Evolutionary conservation across 1,140 invertebrate species (phyloP).

Genomic region (Maniola jurtina): DNA sequence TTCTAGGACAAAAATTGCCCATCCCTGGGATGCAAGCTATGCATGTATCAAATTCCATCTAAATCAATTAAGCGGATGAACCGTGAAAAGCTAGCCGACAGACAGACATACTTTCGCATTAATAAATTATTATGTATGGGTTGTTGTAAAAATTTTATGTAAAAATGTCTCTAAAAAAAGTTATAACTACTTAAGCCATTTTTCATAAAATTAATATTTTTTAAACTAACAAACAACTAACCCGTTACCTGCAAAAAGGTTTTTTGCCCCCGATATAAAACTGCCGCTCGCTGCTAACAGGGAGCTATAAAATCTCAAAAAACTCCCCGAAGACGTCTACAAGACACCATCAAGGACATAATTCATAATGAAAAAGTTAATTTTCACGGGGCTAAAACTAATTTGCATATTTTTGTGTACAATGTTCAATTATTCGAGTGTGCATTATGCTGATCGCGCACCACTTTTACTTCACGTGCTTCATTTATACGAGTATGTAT

Average conservation of each 20-base stretch:
- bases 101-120: no score
- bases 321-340: slow-evolving; percentile 65
- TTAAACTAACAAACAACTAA: slow-evolving; percentile 37
- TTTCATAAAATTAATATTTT: slow-evolving; percentile 1
- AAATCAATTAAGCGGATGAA: no score
- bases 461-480: no score
- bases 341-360: slow-evolving; percentile 71
- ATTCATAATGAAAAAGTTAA: slow-evolving; percentile 79
- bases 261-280: slow-evolving; percentile 36
- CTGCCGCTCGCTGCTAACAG: slow-evolving; percentile 34
- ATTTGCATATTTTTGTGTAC: slow-evolving; percentile 74
- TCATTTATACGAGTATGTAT: no score
- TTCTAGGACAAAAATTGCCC: no score
- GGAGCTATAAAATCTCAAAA: slow-evolving; percentile 69
- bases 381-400: slow-evolving; percentile 64
- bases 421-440: slow-evolving; percentile 67
- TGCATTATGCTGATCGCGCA: slow-evolving; percentile 14
- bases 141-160: no score
- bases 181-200: no score
- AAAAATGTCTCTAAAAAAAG: no score
- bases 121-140: no score
- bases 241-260: slow-evolving; percentile 37
- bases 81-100: no score
- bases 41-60: no score
- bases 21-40: no score